Evolutionary conservation across 53 echinoderm and acorn worm species (phyloP).

Genomic region (Mesocentrotus franciscanus): DNA sequence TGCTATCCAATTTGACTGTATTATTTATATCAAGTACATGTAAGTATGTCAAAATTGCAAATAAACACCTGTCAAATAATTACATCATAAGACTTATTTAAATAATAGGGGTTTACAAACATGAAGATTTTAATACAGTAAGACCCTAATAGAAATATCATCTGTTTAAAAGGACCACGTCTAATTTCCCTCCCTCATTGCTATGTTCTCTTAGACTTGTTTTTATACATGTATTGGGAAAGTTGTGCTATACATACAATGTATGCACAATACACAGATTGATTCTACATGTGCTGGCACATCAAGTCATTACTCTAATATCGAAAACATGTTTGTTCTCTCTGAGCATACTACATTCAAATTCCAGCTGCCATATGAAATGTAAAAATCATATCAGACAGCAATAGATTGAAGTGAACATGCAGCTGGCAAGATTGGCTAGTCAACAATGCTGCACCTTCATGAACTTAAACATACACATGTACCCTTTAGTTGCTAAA

Average conservation of each 20-base stretch:
- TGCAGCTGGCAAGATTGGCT: not conserved
- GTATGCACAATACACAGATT: not conserved
- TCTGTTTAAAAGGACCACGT: no score
- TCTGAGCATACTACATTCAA: not conserved
- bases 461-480: not conserved
- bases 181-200: no score
- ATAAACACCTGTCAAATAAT: not conserved
- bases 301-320: not conserved
- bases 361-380: conserved; percentile 8
- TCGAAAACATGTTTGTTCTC: not conserved
- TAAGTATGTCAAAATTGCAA: not conserved
- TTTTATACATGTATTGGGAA: no score
- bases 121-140: no score
- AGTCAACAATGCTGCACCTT: not conserved
- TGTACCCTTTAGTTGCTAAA: not conserved
- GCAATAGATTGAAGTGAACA: not conserved
- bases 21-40: not conserved
- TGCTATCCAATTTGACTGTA: not conserved
- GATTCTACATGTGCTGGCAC: not conserved
- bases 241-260: no score
- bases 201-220: no score
- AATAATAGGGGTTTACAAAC: no score
- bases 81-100: not conserved
- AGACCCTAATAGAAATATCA: no score
- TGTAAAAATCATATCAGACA: not conserved